Evolutionary conservation across 2,888 invertebrate species (phyloP), one percentile per base, ranked within the genome.

Genomic region (Dinocampus coccinellae): DNA sequence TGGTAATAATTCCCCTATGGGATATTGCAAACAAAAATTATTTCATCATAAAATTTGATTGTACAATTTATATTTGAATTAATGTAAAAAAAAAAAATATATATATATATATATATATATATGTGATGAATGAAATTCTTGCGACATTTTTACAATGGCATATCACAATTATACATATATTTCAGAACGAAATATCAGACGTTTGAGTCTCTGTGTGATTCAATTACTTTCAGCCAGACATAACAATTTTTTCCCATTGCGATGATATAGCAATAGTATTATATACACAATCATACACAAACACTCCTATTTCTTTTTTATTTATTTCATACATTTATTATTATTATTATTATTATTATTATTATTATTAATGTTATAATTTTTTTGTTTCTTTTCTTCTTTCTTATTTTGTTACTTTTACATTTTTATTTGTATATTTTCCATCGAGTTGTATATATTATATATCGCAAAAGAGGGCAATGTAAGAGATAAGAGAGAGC

Each of bases 151-250:
- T 36, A 11, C 36, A 36, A 36, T 13, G 4, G 11, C 36, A 36
- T 36, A 36, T 36, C 36, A 36, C 36, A 36, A 3, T 36, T 36
- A 36, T 36, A 13, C 13, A 36, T 42, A 42, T n/a, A 42, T 42
- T 26, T 16, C 13, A 58, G 9, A 34, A 13, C 33, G 68, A 68
- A 68, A 68, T 68, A 68, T 68, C 68, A 68, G 60, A 68, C 61
- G 61, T 52, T 68, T 68, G 68, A 68, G 61, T 68, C 68, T 68
- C 55, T 47, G 47, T 47, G 47, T 47, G 39, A 55, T 57, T 58
- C 53, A 39, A 69, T 69, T 55, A 69, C 20, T n/a, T 16, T 63
- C n/a, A 33, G 36, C 62, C 39, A 69, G 69, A 69, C 69, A 69
- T 69, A 69, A 69, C 62, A 69, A 69, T 53, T 52, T 34, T 39